Evolutionary conservation across 2,888 invertebrate genomes (phyloP).

Genomic region (Leptothorax acervorum): DNA sequence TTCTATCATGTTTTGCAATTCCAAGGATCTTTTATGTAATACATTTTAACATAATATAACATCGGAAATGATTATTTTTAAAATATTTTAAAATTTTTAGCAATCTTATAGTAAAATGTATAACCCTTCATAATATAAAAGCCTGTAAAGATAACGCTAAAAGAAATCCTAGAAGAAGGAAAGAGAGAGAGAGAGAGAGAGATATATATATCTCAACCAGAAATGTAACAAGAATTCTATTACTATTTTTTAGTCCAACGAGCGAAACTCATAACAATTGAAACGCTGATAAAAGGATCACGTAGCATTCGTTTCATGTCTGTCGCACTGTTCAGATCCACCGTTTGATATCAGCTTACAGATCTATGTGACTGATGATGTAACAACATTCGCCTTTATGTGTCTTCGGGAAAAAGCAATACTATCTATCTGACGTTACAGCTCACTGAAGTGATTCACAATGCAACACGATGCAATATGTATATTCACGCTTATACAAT

Average conservation of each 20-base stretch:
- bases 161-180: background rate
- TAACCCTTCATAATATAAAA: background rate
- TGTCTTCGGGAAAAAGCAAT: constrained; percentile 16
- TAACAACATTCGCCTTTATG: constrained; percentile 31
- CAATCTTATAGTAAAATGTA: background rate
- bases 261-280: constrained; percentile 7
- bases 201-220: background rate
- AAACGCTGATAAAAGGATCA: constrained; percentile 29
- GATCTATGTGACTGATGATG: constrained; percentile 40
- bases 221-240: background rate
- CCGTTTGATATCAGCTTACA: constrained; percentile 24
- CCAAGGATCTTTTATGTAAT: background rate
- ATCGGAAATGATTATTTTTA: background rate
- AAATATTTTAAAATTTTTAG: background rate
- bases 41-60: background rate
- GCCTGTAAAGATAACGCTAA: background rate
- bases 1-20: background rate
- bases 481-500: background rate
- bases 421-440: constrained; percentile 15
- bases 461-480: background rate
- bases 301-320: background rate
- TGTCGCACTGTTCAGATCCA: constrained; percentile 21
- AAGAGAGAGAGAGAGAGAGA: no score
- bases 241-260: constrained; percentile 4
- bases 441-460: constrained; percentile 15